Base-by-base conservation (phyloP, 2,797 vertebrate species). In the Melanotaenia nigrans region DNA sequence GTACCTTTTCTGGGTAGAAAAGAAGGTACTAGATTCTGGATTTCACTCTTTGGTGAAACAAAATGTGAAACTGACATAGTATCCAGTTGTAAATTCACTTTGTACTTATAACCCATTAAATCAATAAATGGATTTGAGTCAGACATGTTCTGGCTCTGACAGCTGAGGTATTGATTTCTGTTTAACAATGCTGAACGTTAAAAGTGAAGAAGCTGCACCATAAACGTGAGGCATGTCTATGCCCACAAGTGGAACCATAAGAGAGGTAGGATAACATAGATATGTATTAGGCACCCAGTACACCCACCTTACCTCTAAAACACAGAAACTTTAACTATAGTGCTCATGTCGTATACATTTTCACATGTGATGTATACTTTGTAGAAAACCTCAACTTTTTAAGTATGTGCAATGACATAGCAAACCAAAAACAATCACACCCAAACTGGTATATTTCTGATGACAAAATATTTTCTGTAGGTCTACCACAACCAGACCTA, bases 401-500 rank as follows among this genome's bases (percentile, higher is more conserved):
- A 84, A 82, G 65, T 38, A 24, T 20, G 33, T 11, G 33, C 11
- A 64, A n/a, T 36, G 36, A 75, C 66, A 38, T 32, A 69, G 20
- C 28, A 63, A 61, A 56, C 59, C 56, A 70, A 63, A 63, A 72
- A 65, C 70, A 64, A 38, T 71, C n/a, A 49, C 47, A 81, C 61
- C 68, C 35, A 75, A 55, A 74, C 55, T 53, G 63, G 60, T 72
- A 77, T 53, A 77, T 87, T 88, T 78, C 74, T 87, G 85, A 85
- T 88, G 87, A 93, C 79, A 79, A 73, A 67, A 83, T 76, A 63
- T 61, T 82, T 83, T 90, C 71, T 83, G 75, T 66, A 78, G 85
- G 79, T 86, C 85, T 62, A 80, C 90, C 90, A 85, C 89, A 89
- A 78, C 87, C 64, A 40, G 73, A 79, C 87, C 77, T 81, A 87